Evolutionary conservation across 1,140 invertebrate genomes (phyloP), one percentile per base, ranked within the genome.

Genomic region (Palaemon carinicauda): DNA sequence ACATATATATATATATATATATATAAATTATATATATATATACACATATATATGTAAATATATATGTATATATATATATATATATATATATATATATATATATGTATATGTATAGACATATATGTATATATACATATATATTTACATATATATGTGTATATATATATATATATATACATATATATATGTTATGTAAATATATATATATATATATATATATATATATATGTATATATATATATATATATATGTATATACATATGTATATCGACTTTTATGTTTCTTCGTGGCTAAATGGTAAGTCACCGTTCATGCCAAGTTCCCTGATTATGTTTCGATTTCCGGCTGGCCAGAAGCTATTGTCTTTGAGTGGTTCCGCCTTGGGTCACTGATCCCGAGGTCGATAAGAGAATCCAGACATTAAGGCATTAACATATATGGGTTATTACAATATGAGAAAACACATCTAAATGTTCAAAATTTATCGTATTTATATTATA

Each of bases 151-250:
- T 19, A 80, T 56, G 54, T 27, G 12, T 19, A 54, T 56, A 56
- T 33, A 80, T 56, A 54, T 54, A 21, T 80, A 53, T 56, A 53
- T 56, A 80, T 80, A 56, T 60, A 56, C 60, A 80, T 60, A 80
- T 80, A 80, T 60, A 80, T 80, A 80, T 56, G 2, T 56, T n/a
- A 12, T 56, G 14, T 56, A 56, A 2, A 56, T 56, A 56, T 4
- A 12, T 60, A 80, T 80, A 80, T 60, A 56, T 80, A 56, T 60
- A 56, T 80, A 80, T 60, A 56, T 80, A 80, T 29, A 56, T 80
- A 56, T 60, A 60, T 80, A 27, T 80, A 54, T 56, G 31, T 56
- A 54, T 80, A 33, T 80, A 54, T 60, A 54, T 80, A 54, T 79
- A 54, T 69, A 69, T 81, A 65, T 81, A 65, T 65, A 65, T 60